Conservation (phyloP, 2,888 invertebrate species). For the Eretmocerus hayati region DNA sequence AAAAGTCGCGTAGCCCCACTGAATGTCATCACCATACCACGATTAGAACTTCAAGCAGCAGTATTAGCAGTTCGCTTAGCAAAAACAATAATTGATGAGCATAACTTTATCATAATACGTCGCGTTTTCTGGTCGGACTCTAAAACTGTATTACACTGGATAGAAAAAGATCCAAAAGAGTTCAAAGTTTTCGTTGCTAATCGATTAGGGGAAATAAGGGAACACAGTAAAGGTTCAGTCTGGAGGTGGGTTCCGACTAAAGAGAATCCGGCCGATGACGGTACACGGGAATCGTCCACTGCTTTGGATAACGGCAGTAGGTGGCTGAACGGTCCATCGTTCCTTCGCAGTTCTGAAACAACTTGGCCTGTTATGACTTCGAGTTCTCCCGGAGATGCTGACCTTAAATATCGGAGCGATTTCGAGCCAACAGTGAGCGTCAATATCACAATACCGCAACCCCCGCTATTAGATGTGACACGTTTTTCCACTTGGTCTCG, state of each 20-base stretch:
- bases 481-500: too few relatives aligned
- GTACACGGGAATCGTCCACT: background rate
- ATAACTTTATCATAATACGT: background rate
- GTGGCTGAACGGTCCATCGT: conserved; percentile 13
- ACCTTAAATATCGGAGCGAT: too few relatives aligned
- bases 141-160: background rate
- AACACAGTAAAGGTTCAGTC: background rate
- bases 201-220: background rate
- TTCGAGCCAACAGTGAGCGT: too few relatives aligned
- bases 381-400: too few relatives aligned
- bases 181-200: background rate
- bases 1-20: conserved; percentile 8
- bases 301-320: conserved; percentile 1
- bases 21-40: background rate
- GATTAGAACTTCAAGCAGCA: conserved; percentile 3
- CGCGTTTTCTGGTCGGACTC: conserved; percentile 7
- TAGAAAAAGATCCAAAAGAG: background rate
- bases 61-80: background rate
- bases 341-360: background rate
- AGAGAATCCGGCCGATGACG: conserved; percentile 1
- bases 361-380: too few relatives aligned
- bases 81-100: background rate
- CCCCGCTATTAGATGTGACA: too few relatives aligned
- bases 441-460: too few relatives aligned
- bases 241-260: background rate